These are phyloP conservation scores for Ephestia elutella DNA, from an alignment of 1,140 invertebrate species.

Conservation along the genomic window DNA sequence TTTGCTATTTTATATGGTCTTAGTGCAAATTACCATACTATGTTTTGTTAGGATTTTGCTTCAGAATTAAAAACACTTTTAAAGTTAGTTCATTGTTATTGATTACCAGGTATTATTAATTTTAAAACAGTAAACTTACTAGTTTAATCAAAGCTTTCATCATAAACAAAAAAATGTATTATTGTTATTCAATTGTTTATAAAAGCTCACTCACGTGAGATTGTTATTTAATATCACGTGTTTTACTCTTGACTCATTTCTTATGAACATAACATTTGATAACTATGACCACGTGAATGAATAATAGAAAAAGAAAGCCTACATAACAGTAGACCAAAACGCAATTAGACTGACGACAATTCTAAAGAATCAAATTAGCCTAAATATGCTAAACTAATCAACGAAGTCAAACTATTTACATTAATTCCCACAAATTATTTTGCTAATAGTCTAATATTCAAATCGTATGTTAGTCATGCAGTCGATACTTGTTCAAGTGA, in stretches of 20 bases:
- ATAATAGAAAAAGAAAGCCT: not conserved
- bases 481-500: constrained; percentile 16
- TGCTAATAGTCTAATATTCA: constrained; percentile 1
- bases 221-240: constrained; percentile 23
- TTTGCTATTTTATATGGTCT: too few relatives aligned
- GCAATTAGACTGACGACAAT: not conserved
- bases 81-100: too few relatives aligned
- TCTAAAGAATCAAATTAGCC: constrained; percentile 2
- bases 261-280: not conserved
- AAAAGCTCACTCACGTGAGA: constrained; percentile 19
- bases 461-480: constrained; percentile 3
- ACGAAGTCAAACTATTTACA: not conserved
- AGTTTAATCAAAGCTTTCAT: not conserved
- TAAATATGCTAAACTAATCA: constrained; percentile 1
- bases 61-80: too few relatives aligned
- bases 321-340: not conserved
- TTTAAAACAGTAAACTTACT: too few relatives aligned
- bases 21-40: too few relatives aligned
- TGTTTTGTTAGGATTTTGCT: too few relatives aligned
- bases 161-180: not conserved
- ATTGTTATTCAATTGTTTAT: not conserved
- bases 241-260: not conserved
- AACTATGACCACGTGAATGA: not conserved
- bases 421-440: constrained; percentile 4
- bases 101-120: too few relatives aligned